Evolutionary conservation across 2,113 vertebrate species (phyloP), one percentile per base, ranked within the genome.

Genomic region (Pogonocichla stellata): DNA sequence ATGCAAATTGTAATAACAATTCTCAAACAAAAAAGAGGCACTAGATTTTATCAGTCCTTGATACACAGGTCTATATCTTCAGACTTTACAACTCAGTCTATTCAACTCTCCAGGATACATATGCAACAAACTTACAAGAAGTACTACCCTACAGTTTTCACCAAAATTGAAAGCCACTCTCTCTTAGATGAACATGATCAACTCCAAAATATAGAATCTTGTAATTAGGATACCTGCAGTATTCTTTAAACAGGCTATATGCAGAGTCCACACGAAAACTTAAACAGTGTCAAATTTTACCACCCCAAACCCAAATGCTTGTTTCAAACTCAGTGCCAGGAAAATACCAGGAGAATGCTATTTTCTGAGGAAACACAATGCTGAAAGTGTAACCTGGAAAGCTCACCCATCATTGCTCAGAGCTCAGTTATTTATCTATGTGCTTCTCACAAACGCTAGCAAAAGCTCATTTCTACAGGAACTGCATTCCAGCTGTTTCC

Each of bases 381-480:
- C n/a, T 66, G 23, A 42, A 92, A 73, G 34, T 11, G 90, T 71
- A 80, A 86, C 33, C 62, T 40, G 31, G 42, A 67, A 91, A 81
- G 48, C 31, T 81, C 88, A 93, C 31, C 26, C 5, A 4, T 40
- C 43, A 25, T 28, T 71, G 61, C 65, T 67, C 58, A 82, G 57
- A 91, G 58, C 38, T 56, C 8, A 90, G 33, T 71, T 80, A 78
- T 71, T 92, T 80, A 86, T 43, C 19, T 31, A 83, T 95, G 40
- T 42, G 48, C 31, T 71, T 75, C 48, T 92, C 73, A 67, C 36
- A 82, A 67, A 81, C 15, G 31, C 56, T 22, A 71, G 61, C 24
- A 91, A 92, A 81, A 84, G 36, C 43, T 75, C 19, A 85, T 89
- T 92, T 87, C 84, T 87, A 80, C 15, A 94, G 80, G 57, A 88